Evolutionary conservation across 2,888 invertebrate genomes (phyloP).

Genomic region (Zootermopsis nevadensis): DNA sequence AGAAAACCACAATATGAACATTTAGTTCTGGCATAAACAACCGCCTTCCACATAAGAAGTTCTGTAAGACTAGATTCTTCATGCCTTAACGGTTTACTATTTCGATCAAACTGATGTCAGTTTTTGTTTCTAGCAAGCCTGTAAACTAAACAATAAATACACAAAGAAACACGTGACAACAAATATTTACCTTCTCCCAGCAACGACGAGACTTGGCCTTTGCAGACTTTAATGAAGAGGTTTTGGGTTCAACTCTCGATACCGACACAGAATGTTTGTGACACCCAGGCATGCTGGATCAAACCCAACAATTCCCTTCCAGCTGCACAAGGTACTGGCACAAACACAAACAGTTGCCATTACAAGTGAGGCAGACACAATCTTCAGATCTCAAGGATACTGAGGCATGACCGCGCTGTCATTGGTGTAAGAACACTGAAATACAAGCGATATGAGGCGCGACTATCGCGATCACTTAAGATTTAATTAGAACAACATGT

Average conservation of each 20-base stretch:
- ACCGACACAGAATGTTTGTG: background rate
- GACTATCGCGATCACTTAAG: too few species aligned
- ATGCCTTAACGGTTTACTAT: too few species aligned
- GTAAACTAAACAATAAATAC: too few species aligned
- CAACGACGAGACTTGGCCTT: background rate
- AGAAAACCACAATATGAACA: too few species aligned
- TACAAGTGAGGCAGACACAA: background rate
- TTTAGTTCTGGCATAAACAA: too few species aligned
- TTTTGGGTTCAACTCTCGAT: background rate
- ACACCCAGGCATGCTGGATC: conserved; percentile 9
- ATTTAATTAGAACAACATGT: too few species aligned
- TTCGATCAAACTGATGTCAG: too few species aligned
- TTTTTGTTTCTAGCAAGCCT: too few species aligned
- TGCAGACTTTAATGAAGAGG: background rate
- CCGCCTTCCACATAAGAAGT: too few species aligned
- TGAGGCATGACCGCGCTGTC: background rate
- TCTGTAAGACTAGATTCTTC: too few species aligned
- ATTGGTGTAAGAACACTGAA: background rate
- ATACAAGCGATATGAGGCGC: background rate
- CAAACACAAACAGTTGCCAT: background rate
- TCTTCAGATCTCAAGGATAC: background rate
- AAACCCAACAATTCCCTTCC: background rate
- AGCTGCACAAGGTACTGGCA: conserved; percentile 8
- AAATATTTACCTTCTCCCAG: background rate
- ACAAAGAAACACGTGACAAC: background rate